Conservation (phyloP, 2,113 vertebrate species). For the Corvus cornix region DNA sequence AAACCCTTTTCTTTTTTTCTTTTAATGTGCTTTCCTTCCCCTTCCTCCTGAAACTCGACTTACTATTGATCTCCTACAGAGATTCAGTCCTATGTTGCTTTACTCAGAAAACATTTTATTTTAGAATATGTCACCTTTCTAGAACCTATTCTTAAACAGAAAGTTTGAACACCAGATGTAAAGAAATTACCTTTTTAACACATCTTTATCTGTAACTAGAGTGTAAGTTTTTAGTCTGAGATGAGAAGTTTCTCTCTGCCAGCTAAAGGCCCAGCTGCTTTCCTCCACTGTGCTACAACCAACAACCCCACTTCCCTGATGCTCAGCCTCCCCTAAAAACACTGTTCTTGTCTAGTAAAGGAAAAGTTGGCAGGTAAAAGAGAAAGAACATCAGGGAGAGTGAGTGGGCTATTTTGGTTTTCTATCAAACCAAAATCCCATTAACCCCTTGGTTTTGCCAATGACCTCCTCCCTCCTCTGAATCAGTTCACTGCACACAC, state of each 20-base stretch:
- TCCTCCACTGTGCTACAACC: background rate
- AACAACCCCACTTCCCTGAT: background rate
- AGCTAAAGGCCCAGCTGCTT: background rate
- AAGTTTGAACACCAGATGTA: background rate
- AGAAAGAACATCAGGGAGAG: background rate
- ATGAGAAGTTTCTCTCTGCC: background rate
- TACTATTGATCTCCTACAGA: background rate
- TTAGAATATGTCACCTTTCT: background rate
- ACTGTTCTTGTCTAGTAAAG: background rate
- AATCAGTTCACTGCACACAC: background rate
- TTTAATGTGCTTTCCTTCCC: background rate
- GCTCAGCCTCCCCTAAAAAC: background rate
- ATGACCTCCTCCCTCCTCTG: fast-evolving
- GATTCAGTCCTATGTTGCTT: background rate
- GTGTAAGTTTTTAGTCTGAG: background rate
- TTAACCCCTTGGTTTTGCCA: background rate
- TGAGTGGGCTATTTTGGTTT: background rate
- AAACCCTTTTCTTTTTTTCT: background rate
- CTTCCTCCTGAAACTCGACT: background rate
- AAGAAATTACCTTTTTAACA: background rate
- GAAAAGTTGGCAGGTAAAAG: background rate
- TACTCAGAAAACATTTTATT: background rate
- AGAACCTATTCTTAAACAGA: background rate
- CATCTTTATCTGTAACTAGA: background rate
- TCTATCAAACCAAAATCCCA: background rate